Percentiles rank a stretch among this genome's conserved stretches.
Conservation (phyloP, 2,888 invertebrate species). For the Petrolisthes cinctipes region DNA sequence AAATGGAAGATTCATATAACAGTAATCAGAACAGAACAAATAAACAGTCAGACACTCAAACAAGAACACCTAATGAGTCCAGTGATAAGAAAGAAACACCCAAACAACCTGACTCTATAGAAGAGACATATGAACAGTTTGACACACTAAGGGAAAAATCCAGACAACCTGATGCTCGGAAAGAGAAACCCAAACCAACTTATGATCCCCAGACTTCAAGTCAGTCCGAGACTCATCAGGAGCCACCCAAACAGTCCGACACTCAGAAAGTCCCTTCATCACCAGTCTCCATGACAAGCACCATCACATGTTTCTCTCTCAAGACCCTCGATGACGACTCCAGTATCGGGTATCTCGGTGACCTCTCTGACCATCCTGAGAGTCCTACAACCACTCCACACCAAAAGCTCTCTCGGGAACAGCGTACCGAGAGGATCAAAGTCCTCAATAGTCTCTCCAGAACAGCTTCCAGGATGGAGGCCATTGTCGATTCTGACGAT, state of each 20-base stretch:
- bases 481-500: not conserved
- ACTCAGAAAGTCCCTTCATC: not conserved
- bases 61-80: too few relatives aligned
- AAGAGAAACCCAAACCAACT: too few relatives aligned
- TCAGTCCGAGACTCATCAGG: too few relatives aligned
- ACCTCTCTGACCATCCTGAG: not conserved
- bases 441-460: not conserved
- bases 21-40: too few relatives aligned
- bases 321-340: not conserved
- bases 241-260: too few relatives aligned
- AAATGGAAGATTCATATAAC: too few relatives aligned
- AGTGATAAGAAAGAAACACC: not conserved
- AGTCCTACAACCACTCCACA: not conserved
- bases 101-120: not conserved
- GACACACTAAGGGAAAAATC: not conserved
- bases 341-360: slow-evolving; percentile 13
- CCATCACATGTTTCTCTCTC: not conserved
- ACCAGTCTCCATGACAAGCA: not conserved
- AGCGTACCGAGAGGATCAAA: not conserved
- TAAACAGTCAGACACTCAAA: too few relatives aligned
- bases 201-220: too few relatives aligned
- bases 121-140: not conserved
- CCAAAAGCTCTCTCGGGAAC: slow-evolving; percentile 10
- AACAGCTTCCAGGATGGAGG: not conserved
- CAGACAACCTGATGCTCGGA: too few relatives aligned